Percentiles rank a stretch among this genome's conserved stretches.
Conservation (phyloP, 2,797 vertebrate species). For the Hemitrygon akajei region DNA sequence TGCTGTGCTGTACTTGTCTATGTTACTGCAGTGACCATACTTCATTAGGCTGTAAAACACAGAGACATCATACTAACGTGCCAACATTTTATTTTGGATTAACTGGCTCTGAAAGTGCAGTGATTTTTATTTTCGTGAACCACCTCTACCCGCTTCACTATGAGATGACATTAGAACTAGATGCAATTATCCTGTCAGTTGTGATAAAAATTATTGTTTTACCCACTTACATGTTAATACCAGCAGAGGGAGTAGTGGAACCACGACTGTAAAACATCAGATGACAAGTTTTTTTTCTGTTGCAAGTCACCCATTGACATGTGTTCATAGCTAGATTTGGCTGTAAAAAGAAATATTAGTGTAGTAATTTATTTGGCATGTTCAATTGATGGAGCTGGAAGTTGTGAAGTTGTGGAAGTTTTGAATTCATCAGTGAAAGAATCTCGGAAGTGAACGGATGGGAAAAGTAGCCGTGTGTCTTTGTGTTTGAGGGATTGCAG, state of each 20-base stretch:
- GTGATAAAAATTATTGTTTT: background rate
- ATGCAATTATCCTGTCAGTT: background rate
- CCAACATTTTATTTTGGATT: background rate
- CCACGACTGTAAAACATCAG: no score
- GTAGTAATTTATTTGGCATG: no score
- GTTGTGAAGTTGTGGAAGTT: no score
- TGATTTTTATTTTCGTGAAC: background rate
- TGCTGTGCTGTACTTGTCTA: background rate
- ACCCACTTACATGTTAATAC: background rate
- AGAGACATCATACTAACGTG: background rate
- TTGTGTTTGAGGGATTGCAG: no score
- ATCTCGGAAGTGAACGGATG: background rate
- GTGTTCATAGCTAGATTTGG: background rate
- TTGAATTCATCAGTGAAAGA: background rate
- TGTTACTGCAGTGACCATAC: background rate
- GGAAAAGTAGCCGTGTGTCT: no score
- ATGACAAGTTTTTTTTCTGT: background rate
- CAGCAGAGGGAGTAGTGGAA: constrained; percentile 17
- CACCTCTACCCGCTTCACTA: background rate
- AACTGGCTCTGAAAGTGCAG: background rate
- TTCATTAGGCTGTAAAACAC: background rate
- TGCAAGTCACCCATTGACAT: background rate
- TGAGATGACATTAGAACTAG: background rate
- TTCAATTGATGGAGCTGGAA: no score
- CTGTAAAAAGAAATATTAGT: background rate